phyloP scores from a whole-genome alignment of 2,113 vertebrate genomes.

The Centropristis striata region DNA sequence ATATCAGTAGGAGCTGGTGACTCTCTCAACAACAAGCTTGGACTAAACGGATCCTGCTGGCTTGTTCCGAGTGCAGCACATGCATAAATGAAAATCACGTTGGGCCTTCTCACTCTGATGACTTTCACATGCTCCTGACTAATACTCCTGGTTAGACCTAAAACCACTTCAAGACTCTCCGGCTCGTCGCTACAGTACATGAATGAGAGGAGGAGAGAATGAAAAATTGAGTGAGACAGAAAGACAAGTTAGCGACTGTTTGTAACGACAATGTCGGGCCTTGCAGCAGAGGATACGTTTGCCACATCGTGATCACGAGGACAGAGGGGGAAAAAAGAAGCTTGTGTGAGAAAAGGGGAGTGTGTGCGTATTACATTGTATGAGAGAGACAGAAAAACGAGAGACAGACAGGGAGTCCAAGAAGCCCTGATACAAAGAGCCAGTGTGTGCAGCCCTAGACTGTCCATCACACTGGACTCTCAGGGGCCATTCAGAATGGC shows the following conservation, averaged over 20 bases:
- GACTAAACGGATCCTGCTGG: constrained; percentile 50
- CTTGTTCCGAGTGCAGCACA: constrained; percentile 36
- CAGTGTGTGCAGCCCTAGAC: constrained; percentile 72
- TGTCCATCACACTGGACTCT: constrained; percentile 79
- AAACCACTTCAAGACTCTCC: constrained; percentile 40
- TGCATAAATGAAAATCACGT: constrained; percentile 72
- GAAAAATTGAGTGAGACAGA: background rate
- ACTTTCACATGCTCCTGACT: constrained; percentile 79
- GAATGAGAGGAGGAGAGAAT: constrained; percentile 20
- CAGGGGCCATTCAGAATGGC: constrained; percentile 71
- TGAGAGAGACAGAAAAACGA: constrained; percentile 22
- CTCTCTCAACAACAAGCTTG: constrained; percentile 51
- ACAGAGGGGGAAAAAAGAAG: constrained; percentile 18
- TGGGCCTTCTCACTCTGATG: constrained; percentile 69
- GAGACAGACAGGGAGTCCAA: constrained; percentile 62
- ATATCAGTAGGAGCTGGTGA: constrained; percentile 52
- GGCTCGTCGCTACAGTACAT: constrained; percentile 16
- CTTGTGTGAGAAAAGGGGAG: constrained; percentile 32
- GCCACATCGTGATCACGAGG: constrained; percentile 63
- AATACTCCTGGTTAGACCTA: constrained; percentile 53
- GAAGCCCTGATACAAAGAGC: constrained; percentile 75
- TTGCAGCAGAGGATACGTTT: constrained; percentile 35
- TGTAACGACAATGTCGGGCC: constrained; percentile 45
- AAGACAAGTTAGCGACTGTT: constrained; percentile 49
- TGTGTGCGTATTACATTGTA: constrained; percentile 45